Conservation (phyloP, 2,797 vertebrate genomes). For the Anguilla obscura region DNA sequence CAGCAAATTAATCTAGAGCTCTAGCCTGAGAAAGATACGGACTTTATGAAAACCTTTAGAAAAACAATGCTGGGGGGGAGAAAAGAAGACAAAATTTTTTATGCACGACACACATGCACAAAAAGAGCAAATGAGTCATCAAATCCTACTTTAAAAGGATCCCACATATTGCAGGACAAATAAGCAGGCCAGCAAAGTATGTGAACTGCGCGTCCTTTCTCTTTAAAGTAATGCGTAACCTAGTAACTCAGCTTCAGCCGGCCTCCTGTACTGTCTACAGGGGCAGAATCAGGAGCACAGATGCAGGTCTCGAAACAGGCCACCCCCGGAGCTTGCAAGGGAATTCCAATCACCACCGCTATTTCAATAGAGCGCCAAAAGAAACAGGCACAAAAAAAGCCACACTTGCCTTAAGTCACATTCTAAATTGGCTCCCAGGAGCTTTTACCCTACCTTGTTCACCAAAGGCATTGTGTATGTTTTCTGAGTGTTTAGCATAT, state of each 20-base stretch:
- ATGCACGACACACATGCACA: conserved; percentile 5
- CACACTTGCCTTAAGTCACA: conserved; percentile 85
- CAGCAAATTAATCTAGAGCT: conserved; percentile 12
- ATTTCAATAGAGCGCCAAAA: conserved; percentile 74
- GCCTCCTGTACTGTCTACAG: conserved; percentile 38
- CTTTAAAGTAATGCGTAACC: conserved; percentile 62
- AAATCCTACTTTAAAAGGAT: conserved; percentile 61
- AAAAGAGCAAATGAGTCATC: conserved; percentile 51
- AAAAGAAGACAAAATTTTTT: not conserved
- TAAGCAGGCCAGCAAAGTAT: conserved; percentile 65
- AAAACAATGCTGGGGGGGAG: conserved; percentile 11
- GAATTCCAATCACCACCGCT: conserved; percentile 68
- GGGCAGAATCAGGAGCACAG: conserved; percentile 46
- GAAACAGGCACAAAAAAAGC: conserved; percentile 65
- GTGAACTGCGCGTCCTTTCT: conserved; percentile 59
- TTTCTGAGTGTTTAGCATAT: conserved; percentile 87
- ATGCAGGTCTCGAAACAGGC: conserved; percentile 62
- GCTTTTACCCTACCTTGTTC: conserved; percentile 86
- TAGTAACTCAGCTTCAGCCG: conserved; percentile 49
- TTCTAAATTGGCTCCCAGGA: conserved; percentile 94
- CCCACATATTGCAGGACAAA: conserved; percentile 61
- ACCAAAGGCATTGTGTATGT: conserved; percentile 85
- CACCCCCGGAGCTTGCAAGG: conserved; percentile 58
- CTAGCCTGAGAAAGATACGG: conserved; percentile 18
- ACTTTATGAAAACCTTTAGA: conserved; percentile 18